A percentile compares a stretch with the other conserved stretches of the same genome.
These are phyloP conservation scores for Apocheima hispidaria DNA, from an alignment of 2,888 invertebrate species.

Conservation along the genomic window DNA sequence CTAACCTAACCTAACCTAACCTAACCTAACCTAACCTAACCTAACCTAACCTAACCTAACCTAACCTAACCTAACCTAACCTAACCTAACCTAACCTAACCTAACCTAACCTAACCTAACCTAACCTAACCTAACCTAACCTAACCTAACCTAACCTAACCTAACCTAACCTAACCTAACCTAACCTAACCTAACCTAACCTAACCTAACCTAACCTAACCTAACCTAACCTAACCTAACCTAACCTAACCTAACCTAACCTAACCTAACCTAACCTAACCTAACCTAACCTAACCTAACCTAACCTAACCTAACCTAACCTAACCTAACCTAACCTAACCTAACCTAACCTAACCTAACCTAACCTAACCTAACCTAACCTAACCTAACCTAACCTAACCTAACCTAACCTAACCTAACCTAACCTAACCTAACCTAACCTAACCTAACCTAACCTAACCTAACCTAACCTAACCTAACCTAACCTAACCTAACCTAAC, in stretches of 20 bases:
- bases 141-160: conserved; percentile 13
- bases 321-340: conserved; percentile 14
- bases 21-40: too few species aligned
- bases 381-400: conserved; percentile 1
- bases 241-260: conserved; percentile 28
- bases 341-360: too few species aligned
- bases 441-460: conserved; percentile 13
- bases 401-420: conserved; percentile 17
- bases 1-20: too few species aligned
- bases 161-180: conserved; percentile 20
- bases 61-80: conserved; percentile 14
- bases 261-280: conserved; percentile 14
- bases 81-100: conserved; percentile 6
- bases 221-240: conserved; percentile 35
- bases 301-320: conserved; percentile 35
- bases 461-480: conserved; percentile 30
- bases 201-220: conserved; percentile 25
- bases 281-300: conserved; percentile 27
- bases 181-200: conserved; percentile 27
- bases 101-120: conserved; percentile 3
- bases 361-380: conserved; percentile 6
- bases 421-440: conserved; percentile 11
- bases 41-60: too few species aligned
- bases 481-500: conserved; percentile 24
- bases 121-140: conserved; percentile 12